phyloP scores from a whole-genome alignment of 2,888 invertebrate genomes.

The Tetranychus piercei region DNA sequence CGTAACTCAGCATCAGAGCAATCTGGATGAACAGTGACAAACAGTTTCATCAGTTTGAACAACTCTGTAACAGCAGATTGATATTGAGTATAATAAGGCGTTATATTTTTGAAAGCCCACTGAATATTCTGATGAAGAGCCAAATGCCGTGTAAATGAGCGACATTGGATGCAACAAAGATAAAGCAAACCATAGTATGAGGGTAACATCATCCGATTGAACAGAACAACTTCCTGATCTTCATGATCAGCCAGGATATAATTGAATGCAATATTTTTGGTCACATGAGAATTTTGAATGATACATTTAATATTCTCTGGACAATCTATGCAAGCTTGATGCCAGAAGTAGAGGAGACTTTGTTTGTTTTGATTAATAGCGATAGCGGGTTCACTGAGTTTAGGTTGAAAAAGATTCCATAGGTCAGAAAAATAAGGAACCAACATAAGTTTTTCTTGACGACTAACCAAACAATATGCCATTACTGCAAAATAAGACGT shows the following conservation, averaged over 20 bases:
- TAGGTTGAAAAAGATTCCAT: constrained; percentile 86
- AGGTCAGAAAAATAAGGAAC: constrained; percentile 75
- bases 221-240: constrained; percentile 81
- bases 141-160: constrained; percentile 61
- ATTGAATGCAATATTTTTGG: constrained; percentile 86
- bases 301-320: constrained; percentile 77
- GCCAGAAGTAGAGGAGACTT: constrained; percentile 76
- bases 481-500: constrained; percentile 80
- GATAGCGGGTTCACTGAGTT: constrained; percentile 78
- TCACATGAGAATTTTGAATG: constrained; percentile 64
- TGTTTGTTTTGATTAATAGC: constrained; percentile 90
- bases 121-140: constrained; percentile 84
- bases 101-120: constrained; percentile 91
- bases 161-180: constrained; percentile 72
- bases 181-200: constrained; percentile 66
- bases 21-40: constrained; percentile 65
- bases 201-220: constrained; percentile 80
- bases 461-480: constrained; percentile 73
- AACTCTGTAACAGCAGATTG: constrained; percentile 75
- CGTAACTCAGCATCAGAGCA: constrained; percentile 53
- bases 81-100: constrained; percentile 85
- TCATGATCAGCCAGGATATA: constrained; percentile 90
- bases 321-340: constrained; percentile 76
- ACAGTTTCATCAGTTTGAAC: constrained; percentile 68
- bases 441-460: constrained; percentile 81